phyloP scores from a whole-genome alignment of 2,797 vertebrate species.

The Sebastes dallii region DNA sequence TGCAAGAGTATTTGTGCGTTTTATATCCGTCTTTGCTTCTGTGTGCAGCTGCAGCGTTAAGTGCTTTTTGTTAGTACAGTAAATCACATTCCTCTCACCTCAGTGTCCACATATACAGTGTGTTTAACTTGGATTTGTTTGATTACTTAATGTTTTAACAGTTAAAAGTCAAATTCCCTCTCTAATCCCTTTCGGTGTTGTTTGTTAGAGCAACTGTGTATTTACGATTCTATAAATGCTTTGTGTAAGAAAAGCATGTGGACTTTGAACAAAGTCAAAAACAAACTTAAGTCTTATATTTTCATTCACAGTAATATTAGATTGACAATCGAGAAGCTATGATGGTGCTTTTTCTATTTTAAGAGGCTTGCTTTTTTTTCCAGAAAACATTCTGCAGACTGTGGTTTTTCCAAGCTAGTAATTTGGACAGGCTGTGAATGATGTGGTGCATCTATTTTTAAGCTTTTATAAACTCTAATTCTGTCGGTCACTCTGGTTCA shows the following conservation, averaged over 20 bases:
- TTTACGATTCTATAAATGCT: neutral
- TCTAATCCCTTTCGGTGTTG: neutral
- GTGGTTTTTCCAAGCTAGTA: neutral
- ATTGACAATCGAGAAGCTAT: neutral
- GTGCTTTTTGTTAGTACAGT: neutral
- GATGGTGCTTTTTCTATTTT: neutral
- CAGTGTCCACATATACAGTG: neutral
- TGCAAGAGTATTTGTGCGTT: neutral
- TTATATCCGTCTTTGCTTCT: neutral
- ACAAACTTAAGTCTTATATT: neutral
- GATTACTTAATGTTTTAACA: neutral
- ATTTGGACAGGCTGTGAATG: constrained; percentile 16
- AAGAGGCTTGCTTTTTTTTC: neutral
- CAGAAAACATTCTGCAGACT: neutral
- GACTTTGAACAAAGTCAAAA: neutral
- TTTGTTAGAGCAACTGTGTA: neutral
- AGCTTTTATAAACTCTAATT: neutral
- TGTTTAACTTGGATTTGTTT: neutral
- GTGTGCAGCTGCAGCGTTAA: neutral
- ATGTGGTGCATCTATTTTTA: constrained; percentile 22
- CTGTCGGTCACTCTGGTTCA: neutral
- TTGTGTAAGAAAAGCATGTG: neutral
- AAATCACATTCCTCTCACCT: neutral
- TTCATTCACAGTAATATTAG: neutral
- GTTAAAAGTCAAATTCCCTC: neutral